Evolutionary conservation across 2,888 invertebrate species (phyloP).

Genomic region (Netelia inedita): DNA sequence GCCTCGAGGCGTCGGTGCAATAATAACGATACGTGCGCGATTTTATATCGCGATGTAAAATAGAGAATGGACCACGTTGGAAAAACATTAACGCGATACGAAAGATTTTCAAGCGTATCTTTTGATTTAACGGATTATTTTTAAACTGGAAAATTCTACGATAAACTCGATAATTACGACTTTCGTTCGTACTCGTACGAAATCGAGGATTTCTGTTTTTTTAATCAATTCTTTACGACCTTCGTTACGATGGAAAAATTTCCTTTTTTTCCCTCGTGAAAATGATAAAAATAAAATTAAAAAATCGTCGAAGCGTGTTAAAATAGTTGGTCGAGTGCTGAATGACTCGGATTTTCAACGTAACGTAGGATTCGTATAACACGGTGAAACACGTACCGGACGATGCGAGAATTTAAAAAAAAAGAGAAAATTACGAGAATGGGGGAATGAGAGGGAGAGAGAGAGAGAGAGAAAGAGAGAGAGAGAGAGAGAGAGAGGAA

Average conservation of each 20-base stretch:
- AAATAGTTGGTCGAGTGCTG: slow-evolving; percentile 13
- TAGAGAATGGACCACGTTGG: neutral
- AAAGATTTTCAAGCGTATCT: no score
- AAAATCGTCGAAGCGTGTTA: neutral
- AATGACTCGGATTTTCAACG: slow-evolving; percentile 13
- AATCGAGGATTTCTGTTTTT: no score
- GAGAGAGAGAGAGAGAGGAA: slow-evolving; percentile 34
- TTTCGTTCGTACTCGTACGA: no score
- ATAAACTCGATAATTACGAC: no score
- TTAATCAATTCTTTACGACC: no score
- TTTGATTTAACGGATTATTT: no score
- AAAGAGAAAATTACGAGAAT: slow-evolving; percentile 46
- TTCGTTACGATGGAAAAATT: neutral
- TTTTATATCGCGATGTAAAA: neutral
- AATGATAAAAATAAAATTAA: neutral
- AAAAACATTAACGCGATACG: neutral
- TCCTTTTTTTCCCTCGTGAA: neutral
- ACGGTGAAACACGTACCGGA: slow-evolving; percentile 1
- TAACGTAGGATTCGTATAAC: slow-evolving; percentile 8
- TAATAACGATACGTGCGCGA: neutral
- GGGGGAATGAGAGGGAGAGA: slow-evolving; percentile 26
- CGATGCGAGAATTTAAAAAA: slow-evolving; percentile 17
- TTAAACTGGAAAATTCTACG: no score
- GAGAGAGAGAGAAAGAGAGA: slow-evolving; percentile 55
- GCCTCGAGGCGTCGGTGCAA: neutral